These are phyloP conservation scores for Nephotettix cincticeps DNA, from an alignment of 1,140 invertebrate species.

Conservation along the genomic window DNA sequence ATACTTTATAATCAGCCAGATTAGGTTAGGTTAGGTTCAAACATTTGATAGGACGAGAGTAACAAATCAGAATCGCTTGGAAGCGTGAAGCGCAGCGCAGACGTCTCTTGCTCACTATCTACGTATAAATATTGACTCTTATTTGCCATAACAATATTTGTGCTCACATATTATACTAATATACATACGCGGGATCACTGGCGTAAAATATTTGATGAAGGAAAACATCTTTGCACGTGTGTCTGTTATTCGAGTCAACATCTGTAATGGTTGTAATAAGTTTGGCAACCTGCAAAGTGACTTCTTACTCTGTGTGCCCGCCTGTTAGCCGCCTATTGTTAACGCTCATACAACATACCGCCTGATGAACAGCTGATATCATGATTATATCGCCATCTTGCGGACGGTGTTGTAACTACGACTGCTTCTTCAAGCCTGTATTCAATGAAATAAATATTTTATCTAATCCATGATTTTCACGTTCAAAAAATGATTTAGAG, in stretches of 20 bases:
- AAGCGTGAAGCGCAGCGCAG: too few relatives aligned
- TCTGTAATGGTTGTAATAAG: conserved; percentile 10
- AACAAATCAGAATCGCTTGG: too few relatives aligned
- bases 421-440: too few relatives aligned
- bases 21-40: too few relatives aligned
- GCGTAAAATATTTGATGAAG: conserved; percentile 14
- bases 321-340: neutral
- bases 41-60: too few relatives aligned
- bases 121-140: conserved; percentile 22
- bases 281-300: conserved; percentile 4
- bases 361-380: too few relatives aligned
- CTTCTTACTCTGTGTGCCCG: neutral
- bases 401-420: too few relatives aligned
- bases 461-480: too few relatives aligned
- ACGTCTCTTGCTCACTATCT: neutral
- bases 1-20: too few relatives aligned
- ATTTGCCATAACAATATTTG: conserved; percentile 18
- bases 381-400: too few relatives aligned
- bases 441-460: too few relatives aligned
- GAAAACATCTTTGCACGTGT: conserved; percentile 18
- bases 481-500: too few relatives aligned
- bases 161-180: conserved; percentile 13
- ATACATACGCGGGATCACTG: conserved; percentile 3
- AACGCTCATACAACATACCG: neutral
- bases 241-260: conserved; percentile 10